Evolutionary conservation across 2,888 invertebrate genomes (phyloP), one percentile per base, ranked within the genome.

Genomic region (Gryllus longicercus): DNA sequence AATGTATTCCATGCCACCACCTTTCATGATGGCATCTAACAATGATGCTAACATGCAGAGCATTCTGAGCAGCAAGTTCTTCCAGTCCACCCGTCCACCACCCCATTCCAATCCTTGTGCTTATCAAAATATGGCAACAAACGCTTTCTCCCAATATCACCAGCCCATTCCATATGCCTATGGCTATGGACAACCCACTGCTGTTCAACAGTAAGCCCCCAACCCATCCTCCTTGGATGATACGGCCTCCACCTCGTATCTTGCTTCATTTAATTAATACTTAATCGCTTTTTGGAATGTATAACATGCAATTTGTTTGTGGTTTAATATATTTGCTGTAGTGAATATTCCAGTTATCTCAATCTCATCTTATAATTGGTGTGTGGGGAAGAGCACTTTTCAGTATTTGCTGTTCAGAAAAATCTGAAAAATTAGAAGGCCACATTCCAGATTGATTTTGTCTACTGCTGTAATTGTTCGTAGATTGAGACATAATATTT

Each of bases 1-100:
- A 79, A 85, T 87, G 83, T 88, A 87, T 78, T 86, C 88, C 5
- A 86, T 89, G 86, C 89, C 87, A n/a, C 82, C 82, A 38, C 83
- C 82, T 77, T 81, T 83, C 23, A 79, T 88, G 84, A 88, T 89
- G 16, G 87, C 84, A 75, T 88, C 88, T 12, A 89, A 88, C 82
- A 88, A 86, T 2, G 87, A 87, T 80, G 89, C 89, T 79, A 88
- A 88, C 76, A 89, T 90, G 82, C 90, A 90, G 83, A 89, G 88
- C 76, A 86, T 90, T 83, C 88, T 90, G 88, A 92, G 92, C 85
- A 93, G 92, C 86, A 94, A 93, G 86, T 93, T 92, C 89, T 93
- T 93, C 89, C 93, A 93, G 84, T 91, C 92, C 21, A 91, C 91
- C 83, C 88, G 89, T 81, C 87, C 90, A 80, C 89, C 90, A n/a